Conservation (phyloP, 1,140 invertebrate species). For the Notospermus geniculatus region DNA sequence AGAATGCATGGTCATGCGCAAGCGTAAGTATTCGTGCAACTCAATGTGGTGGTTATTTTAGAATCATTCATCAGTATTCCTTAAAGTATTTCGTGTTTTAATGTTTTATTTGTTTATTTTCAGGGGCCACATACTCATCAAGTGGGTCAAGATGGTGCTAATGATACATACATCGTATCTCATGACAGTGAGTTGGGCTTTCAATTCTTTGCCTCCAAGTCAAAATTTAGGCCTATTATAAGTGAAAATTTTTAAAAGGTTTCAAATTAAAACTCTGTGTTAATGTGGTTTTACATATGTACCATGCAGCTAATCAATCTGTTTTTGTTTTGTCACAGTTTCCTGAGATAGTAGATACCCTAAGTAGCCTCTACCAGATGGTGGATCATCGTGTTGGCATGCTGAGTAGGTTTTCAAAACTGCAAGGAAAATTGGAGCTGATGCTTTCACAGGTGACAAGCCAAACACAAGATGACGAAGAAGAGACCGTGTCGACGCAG, state of each 20-base stretch:
- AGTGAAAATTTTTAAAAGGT: no score
- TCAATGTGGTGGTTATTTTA: constrained; percentile 10
- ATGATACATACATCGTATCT: constrained; percentile 50
- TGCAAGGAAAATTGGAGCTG: constrained; percentile 48
- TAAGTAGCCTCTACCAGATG: constrained; percentile 47
- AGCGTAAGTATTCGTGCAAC: constrained; percentile 25
- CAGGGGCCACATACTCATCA: constrained; percentile 34
- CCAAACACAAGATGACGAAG: constrained; percentile 29
- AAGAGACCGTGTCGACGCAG: constrained; percentile 26
- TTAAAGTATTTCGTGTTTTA: neutral
- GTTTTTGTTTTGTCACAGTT: constrained; percentile 28
- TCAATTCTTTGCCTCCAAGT: no score
- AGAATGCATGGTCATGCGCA: constrained; percentile 43
- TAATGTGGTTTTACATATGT: no score
- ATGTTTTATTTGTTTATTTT: constrained; percentile 16
- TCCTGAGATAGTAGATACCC: constrained; percentile 45
- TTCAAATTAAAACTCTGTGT: no score
- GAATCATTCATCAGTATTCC: neutral
- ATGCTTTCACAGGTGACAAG: constrained; percentile 44
- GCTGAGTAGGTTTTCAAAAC: constrained; percentile 35
- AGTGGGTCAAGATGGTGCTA: constrained; percentile 46
- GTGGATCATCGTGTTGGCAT: constrained; percentile 42
- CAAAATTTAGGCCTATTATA: no score
- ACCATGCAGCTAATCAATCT: neutral
- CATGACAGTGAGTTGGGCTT: constrained; percentile 43